Evolutionary conservation across 1,140 invertebrate species (phyloP).

Genomic region (Drepana arcuata): DNA sequence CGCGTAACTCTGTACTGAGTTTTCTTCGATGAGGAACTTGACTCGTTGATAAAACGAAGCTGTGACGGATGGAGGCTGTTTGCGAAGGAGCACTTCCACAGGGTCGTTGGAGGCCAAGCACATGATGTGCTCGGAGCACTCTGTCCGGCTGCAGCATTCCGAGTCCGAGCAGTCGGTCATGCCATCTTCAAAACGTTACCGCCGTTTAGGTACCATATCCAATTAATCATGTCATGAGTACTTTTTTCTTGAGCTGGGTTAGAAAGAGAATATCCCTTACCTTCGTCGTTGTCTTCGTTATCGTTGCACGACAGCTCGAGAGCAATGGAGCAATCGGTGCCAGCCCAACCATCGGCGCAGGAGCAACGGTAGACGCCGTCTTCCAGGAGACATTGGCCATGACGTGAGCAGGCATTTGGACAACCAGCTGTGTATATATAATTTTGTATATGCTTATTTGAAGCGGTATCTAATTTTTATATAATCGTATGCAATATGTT

Average conservation of each 20-base stretch:
- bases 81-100: slow-evolving; percentile 93
- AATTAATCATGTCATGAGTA: no score
- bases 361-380: slow-evolving; percentile 92
- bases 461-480: no score
- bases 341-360: slow-evolving; percentile 93
- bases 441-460: no score
- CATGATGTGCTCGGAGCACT: slow-evolving; percentile 92
- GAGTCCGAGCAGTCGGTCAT: slow-evolving; percentile 98
- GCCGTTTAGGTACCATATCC: no score
- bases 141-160: slow-evolving; percentile 89
- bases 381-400: slow-evolving; percentile 90
- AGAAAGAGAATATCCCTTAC: no score
- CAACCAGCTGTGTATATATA: slow-evolving; percentile 91
- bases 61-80: slow-evolving; percentile 95
- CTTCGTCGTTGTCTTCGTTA: slow-evolving; percentile 95
- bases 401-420: slow-evolving; percentile 91
- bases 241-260: no score
- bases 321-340: slow-evolving; percentile 90
- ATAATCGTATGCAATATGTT: no score
- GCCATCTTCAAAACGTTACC: slow-evolving; percentile 84
- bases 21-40: slow-evolving; percentile 98
- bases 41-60: slow-evolving; percentile 98
- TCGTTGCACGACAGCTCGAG: slow-evolving; percentile 95
- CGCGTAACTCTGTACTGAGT: slow-evolving; percentile 98
- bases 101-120: slow-evolving; percentile 96